phyloP scores from a whole-genome alignment of 2,113 vertebrate genomes.

The Raphicerus campestris region DNA sequence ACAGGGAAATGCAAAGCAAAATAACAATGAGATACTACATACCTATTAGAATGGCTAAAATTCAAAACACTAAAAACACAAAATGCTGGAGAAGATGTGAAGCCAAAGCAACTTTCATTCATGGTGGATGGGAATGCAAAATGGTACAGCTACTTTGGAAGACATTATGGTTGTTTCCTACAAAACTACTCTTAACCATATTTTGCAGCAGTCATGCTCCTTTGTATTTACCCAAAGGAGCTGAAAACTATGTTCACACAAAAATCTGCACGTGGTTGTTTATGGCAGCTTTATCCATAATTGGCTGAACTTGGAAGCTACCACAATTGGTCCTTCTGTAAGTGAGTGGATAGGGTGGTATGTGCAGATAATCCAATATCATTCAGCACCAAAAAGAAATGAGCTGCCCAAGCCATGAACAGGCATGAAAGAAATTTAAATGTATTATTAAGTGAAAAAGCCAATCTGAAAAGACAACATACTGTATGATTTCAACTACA shows the following conservation, averaged over 20 bases:
- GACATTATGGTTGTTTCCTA: not conserved
- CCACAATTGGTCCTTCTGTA: not conserved
- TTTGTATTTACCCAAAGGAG: not conserved
- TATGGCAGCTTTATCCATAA: not conserved
- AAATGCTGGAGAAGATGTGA: not conserved
- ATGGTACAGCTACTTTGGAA: not conserved
- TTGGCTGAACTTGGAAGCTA: not conserved
- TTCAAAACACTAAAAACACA: not conserved
- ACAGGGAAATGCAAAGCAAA: not conserved
- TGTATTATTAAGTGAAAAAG: not conserved
- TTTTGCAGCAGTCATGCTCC: not conserved
- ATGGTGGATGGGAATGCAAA: not conserved
- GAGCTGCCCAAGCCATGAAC: not conserved
- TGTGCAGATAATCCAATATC: not conserved
- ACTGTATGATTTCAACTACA: not conserved
- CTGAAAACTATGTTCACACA: not conserved
- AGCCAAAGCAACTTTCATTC: not conserved
- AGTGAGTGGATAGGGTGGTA: not conserved
- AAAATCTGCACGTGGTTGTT: not conserved
- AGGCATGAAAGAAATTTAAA: not conserved
- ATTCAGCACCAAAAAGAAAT: not conserved
- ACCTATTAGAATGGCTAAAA: not conserved
- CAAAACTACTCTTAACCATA: not conserved
- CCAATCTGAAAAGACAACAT: not conserved
- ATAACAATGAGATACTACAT: not conserved